A percentile compares a stretch with the other conserved stretches of the same genome.
phyloP scores from a whole-genome alignment of 30 jellyfish, hydroid and myxozoan species.

The Mastigias papua region DNA sequence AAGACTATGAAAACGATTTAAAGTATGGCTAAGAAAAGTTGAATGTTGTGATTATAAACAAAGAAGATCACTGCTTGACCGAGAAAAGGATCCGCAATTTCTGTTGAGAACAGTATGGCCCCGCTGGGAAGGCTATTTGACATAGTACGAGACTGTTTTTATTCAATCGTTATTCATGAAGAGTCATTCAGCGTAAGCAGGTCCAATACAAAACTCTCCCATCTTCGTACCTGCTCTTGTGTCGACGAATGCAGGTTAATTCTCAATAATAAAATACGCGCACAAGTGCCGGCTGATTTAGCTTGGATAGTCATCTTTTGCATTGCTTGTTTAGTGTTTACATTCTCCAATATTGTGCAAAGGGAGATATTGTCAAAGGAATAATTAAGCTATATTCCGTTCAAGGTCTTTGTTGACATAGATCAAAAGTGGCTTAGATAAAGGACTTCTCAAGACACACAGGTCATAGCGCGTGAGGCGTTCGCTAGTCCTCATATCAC shows the following conservation, averaged over 20 bases:
- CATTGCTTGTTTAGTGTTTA: constrained; percentile 56
- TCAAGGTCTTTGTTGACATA: constrained; percentile 60
- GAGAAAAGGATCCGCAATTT: constrained; percentile 42
- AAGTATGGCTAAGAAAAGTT: constrained; percentile 14
- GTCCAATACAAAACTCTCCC: constrained; percentile 34
- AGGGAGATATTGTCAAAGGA: constrained; percentile 53
- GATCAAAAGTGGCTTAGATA: constrained; percentile 38
- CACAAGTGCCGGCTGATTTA: constrained; percentile 41
- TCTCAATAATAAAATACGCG: constrained; percentile 15
- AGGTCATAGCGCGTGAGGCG: constrained; percentile 16
- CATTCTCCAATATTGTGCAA: constrained; percentile 67
- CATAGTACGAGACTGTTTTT: constrained; percentile 10
- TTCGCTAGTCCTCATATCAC: background rate
- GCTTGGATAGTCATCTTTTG: constrained; percentile 29
- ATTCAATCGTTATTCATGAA: constrained; percentile 44
- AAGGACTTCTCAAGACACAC: constrained; percentile 44
- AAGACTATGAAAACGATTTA: constrained; percentile 25
- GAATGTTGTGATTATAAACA: constrained; percentile 50
- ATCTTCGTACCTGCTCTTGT: constrained; percentile 42
- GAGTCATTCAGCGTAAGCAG: constrained; percentile 24
- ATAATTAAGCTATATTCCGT: constrained; percentile 67
- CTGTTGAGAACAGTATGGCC: constrained; percentile 56
- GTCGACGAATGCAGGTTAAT: constrained; percentile 15
- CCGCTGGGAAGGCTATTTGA: constrained; percentile 59
- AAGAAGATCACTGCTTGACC: constrained; percentile 64